phyloP scores from a whole-genome alignment of 2,888 invertebrate genomes.

The Limnephilus auricula region DNA sequence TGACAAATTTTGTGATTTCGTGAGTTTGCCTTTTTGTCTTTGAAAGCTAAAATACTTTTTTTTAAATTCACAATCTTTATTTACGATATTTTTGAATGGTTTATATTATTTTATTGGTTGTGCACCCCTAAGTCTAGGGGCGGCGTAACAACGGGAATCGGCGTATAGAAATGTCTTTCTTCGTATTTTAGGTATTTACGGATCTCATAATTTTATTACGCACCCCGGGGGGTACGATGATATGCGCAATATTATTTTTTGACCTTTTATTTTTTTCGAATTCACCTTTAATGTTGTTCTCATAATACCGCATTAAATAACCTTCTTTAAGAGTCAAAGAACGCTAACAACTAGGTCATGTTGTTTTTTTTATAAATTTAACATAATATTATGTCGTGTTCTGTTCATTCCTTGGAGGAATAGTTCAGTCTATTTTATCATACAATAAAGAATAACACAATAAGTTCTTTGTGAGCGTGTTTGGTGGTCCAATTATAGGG shows the following conservation, averaged over 20 bases:
- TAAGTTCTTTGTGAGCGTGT: no score
- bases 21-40: no score
- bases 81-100: no score
- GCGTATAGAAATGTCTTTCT: constrained; percentile 49
- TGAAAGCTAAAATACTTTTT: no score
- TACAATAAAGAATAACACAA: no score
- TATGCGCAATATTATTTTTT: constrained; percentile 24
- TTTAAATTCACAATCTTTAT: no score
- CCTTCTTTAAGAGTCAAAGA: background rate
- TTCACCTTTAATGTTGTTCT: constrained; percentile 5
- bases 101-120: no score
- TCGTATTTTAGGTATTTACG: constrained; percentile 59
- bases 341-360: background rate
- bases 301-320: background rate
- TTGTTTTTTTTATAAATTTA: background rate
- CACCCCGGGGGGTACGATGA: constrained; percentile 43
- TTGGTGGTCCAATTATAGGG: no score
- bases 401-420: no score
- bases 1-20: no score
- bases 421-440: no score
- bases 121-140: background rate
- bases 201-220: constrained; percentile 61
- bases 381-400: no score
- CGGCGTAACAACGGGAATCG: background rate
- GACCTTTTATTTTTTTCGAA: constrained; percentile 14